phyloP scores from a whole-genome alignment of 2,888 invertebrate genomes.

The Malacosoma neustria region DNA sequence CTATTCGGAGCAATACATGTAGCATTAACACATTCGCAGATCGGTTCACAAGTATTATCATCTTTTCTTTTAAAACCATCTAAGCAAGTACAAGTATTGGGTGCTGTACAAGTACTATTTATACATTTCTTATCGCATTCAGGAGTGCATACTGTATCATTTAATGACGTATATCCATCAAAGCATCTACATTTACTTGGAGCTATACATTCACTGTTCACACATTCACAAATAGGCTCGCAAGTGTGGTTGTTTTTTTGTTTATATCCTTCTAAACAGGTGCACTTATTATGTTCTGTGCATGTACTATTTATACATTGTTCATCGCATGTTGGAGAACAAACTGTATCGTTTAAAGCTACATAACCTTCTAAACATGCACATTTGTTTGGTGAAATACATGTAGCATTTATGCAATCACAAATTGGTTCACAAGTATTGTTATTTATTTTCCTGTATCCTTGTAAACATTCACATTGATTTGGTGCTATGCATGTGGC shows the following conservation, averaged over 20 bases:
- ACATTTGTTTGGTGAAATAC: constrained; percentile 44
- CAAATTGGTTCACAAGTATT: constrained; percentile 40
- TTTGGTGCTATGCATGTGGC: constrained; percentile 22
- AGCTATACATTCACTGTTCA: constrained; percentile 50
- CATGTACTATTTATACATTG: constrained; percentile 29
- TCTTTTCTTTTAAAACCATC: constrained; percentile 16
- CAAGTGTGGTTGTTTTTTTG: constrained; percentile 21
- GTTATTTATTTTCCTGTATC: constrained; percentile 21
- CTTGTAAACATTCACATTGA: constrained; percentile 23
- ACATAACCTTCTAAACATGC: constrained; percentile 43
- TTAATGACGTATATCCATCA: constrained; percentile 32
- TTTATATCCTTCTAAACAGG: constrained; percentile 30
- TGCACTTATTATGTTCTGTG: constrained; percentile 29
- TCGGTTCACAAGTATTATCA: constrained; percentile 4
- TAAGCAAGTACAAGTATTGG: constrained; percentile 31
- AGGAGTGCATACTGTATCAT: constrained; percentile 10
- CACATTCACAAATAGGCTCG: constrained; percentile 50
- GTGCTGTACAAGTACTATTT: constrained; percentile 33
- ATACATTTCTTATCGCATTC: constrained; percentile 24
- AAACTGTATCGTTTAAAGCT: constrained; percentile 18
- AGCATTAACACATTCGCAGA: constrained; percentile 16
- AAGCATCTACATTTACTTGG: constrained; percentile 48
- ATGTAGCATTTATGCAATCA: constrained; percentile 54
- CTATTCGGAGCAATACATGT: constrained; percentile 20
- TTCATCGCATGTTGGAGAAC: constrained; percentile 20